Percentiles rank a stretch among this genome's conserved stretches.
These are phyloP conservation scores for Drosophila peninsularis DNA, from an alignment of 2,888 invertebrate species.

Conservation along the genomic window DNA sequence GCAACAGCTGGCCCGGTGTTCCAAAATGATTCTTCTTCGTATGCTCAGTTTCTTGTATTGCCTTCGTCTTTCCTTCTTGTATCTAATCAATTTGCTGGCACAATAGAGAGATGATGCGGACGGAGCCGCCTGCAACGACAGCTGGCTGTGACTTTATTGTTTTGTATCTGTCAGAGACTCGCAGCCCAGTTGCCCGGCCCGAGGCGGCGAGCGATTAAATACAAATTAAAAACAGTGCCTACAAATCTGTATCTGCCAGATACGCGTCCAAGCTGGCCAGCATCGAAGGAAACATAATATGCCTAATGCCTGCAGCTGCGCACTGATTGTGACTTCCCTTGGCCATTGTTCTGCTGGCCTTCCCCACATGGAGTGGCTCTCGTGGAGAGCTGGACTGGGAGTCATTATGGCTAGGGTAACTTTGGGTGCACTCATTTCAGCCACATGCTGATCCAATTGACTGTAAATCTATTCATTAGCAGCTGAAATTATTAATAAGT, in stretches of 20 bases:
- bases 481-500: not conserved
- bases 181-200: no score
- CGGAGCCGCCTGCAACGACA: slow-evolving; percentile 29
- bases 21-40: slow-evolving; percentile 11
- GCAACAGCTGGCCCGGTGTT: slow-evolving; percentile 43
- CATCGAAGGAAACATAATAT: not conserved
- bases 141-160: slow-evolving; percentile 52
- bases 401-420: no score
- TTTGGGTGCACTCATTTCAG: not conserved
- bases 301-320: slow-evolving; percentile 27
- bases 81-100: slow-evolving; percentile 51
- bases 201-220: slow-evolving; percentile 37
- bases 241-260: slow-evolving; percentile 18
- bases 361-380: not conserved
- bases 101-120: slow-evolving; percentile 28
- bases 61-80: slow-evolving; percentile 11
- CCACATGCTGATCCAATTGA: slow-evolving; percentile 1
- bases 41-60: not conserved
- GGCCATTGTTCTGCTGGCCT: not conserved
- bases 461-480: not conserved
- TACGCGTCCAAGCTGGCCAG: slow-evolving; percentile 5
- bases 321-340: not conserved
- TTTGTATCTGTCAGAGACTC: slow-evolving; percentile 41
- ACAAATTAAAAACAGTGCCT: slow-evolving; percentile 46
- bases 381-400: not conserved